Percentiles rank a stretch among this genome's conserved stretches.
Evolutionary conservation across 2,797 vertebrate species (phyloP).

Genomic region (Coilia nasus): DNA sequence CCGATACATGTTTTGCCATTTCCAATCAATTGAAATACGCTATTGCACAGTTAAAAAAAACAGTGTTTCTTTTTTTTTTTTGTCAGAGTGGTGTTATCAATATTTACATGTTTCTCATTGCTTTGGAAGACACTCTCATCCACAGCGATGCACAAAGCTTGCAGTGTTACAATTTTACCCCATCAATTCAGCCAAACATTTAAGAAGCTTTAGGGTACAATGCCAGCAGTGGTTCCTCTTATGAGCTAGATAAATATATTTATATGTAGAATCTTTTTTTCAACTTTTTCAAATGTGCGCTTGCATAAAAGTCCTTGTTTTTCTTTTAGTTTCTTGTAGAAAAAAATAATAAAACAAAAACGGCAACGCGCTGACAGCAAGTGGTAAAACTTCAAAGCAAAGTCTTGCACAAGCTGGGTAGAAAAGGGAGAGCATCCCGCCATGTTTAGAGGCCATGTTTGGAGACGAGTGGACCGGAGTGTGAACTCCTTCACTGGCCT

Average conservation of each 20-base stretch:
- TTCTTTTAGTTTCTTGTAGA: background rate
- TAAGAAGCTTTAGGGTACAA: conserved; percentile 44
- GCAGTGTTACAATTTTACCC: conserved; percentile 57
- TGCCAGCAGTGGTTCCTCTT: conserved; percentile 42
- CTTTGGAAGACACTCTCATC: conserved; percentile 58
- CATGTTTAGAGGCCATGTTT: conserved; percentile 61
- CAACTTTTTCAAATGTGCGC: conserved; percentile 48
- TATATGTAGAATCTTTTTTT: conserved; percentile 29
- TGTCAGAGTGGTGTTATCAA: conserved; percentile 52
- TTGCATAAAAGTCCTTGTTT: conserved; percentile 40
- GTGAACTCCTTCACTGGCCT: conserved; percentile 35
- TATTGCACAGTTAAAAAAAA: conserved; percentile 54
- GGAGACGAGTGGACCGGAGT: conserved; percentile 41
- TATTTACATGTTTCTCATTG: conserved; percentile 70
- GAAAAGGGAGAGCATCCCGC: conserved; percentile 54
- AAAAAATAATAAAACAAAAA: background rate
- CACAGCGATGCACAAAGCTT: conserved; percentile 61
- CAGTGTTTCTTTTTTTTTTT: conserved; percentile 50
- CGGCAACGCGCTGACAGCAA: background rate
- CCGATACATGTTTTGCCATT: conserved; percentile 61
- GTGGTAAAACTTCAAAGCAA: conserved; percentile 13
- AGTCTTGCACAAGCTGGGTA: conserved; percentile 20
- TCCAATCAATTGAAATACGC: conserved; percentile 56
- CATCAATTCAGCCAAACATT: conserved; percentile 49
- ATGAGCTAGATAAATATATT: conserved; percentile 46